Evolutionary conservation across 2,888 invertebrate genomes (phyloP).

Genomic region (Capitulum mitella): DNA sequence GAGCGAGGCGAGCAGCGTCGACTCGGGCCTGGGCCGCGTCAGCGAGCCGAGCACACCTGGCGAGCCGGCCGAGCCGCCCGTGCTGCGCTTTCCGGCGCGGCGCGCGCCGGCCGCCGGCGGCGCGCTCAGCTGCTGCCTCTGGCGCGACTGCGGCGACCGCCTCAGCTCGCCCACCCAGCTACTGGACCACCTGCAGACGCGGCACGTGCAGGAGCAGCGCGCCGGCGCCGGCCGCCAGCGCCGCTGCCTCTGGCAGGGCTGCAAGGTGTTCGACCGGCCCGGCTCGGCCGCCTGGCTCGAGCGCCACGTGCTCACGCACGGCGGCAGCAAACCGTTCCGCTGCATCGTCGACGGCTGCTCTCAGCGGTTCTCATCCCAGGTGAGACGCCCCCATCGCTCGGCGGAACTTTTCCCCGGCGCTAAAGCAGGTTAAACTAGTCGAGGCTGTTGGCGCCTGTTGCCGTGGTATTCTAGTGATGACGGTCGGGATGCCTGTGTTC

Average conservation of each 20-base stretch:
- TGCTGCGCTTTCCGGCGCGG: background rate
- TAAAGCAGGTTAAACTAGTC: too few species aligned
- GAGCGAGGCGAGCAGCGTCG: conserved; percentile 21
- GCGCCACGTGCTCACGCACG: conserved; percentile 82
- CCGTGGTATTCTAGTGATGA: too few species aligned
- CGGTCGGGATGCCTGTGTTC: too few species aligned
- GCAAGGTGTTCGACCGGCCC: conserved; percentile 86
- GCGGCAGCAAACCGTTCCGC: conserved; percentile 86
- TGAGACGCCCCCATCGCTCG: too few species aligned
- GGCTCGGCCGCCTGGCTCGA: conserved; percentile 90
- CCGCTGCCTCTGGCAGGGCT: conserved; percentile 85
- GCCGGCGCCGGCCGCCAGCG: background rate
- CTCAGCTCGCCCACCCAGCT: conserved; percentile 27
- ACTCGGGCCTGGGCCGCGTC: conserved; percentile 11
- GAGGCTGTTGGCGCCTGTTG: too few species aligned
- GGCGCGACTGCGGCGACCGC: conserved; percentile 27
- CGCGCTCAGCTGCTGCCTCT: conserved; percentile 24
- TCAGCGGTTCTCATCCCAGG: conserved; percentile 49
- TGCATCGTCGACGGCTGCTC: conserved; percentile 92
- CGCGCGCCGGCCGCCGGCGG: background rate
- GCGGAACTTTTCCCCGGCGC: too few species aligned
- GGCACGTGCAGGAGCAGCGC: background rate
- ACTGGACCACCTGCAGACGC: conserved; percentile 29
- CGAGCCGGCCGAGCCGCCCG: background rate
- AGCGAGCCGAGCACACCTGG: conserved; percentile 1